Evolutionary conservation across 30 jellyfish, hydroid and myxozoan species (phyloP), one percentile per base, ranked within the genome.

Genomic region (Turritopsis rubra): DNA sequence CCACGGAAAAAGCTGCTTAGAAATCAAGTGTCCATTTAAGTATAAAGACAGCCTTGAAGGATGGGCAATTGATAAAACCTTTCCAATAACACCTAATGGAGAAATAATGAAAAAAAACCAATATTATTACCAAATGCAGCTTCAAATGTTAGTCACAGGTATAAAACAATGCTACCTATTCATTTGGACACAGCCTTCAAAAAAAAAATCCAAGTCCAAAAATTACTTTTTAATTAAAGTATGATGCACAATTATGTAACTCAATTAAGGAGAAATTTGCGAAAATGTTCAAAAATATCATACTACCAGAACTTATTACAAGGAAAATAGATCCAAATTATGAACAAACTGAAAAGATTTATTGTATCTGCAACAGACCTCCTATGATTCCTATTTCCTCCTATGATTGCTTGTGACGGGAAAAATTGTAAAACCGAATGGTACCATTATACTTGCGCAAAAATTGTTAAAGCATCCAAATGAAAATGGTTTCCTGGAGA

Each of bases 351-450:
- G 86, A 79, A 72, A 52, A 21, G 17, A 21, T 78, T 8, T 78
- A 29, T 30, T 79, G 86, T 41, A 79, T 52, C 54, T 79, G 86
- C 30, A 25, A 28, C 53, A 52, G 86, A 79, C 86, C 86, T 31
- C 21, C 65, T n/a, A n/a, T n/a, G n/a, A n/a, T n/a, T n/a, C n/a
- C n/a, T n/a, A 23, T 79, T 79, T 30, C 72, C 72, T 21, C 86
- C 86, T 75, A 79, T 52, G 86, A 79, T 79, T 20, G 86, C 86
- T 41, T 79, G 86, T 54, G 86, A 79, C 20, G 82, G 86, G 86
- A n/a, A n/a, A n/a, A n/a, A n/a, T n/a, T n/a, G n/a, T n/a, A n/a
- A n/a, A n/a, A n/a, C n/a, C n/a, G n/a, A 79, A 79, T 79, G 86
- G 86, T 79, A 41, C 22, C 86, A 79, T 41, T 79, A 79, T 30